A percentile compares a stretch with the other conserved stretches of the same genome.
These are phyloP conservation scores for Zaprionus vittiger DNA, from an alignment of 1,140 invertebrate species.

Conservation along the genomic window DNA sequence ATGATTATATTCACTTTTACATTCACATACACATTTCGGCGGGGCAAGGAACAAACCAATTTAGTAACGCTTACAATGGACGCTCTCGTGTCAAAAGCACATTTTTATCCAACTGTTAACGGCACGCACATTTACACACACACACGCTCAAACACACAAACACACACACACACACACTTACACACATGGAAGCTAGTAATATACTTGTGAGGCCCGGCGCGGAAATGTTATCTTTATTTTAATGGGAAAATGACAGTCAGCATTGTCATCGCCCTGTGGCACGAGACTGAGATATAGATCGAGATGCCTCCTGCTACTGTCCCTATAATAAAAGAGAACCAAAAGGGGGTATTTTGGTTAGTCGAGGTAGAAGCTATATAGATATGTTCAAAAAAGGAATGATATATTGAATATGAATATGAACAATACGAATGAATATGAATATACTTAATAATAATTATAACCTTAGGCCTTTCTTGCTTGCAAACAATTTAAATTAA, in stretches of 20 bases:
- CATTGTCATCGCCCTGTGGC: slow-evolving; percentile 19
- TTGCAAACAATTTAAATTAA: no score
- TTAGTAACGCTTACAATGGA: slow-evolving; percentile 75
- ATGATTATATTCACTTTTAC: slow-evolving; percentile 24
- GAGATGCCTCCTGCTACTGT: background rate
- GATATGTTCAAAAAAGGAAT: background rate
- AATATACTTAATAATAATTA: no score
- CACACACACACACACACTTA: slow-evolving; percentile 29
- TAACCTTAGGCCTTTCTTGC: no score
- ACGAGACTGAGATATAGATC: background rate
- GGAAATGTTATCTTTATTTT: slow-evolving; percentile 52
- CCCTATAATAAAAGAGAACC: background rate
- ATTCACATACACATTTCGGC: slow-evolving; percentile 22
- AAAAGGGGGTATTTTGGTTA: background rate
- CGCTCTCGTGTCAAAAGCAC: slow-evolving; percentile 79
- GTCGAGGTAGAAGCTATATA: background rate
- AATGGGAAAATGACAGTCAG: slow-evolving; percentile 17
- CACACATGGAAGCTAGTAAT: slow-evolving; percentile 16
- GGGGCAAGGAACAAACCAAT: slow-evolving; percentile 66
- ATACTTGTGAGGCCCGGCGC: slow-evolving; percentile 11
- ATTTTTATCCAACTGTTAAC: slow-evolving; percentile 64
- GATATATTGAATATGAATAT: background rate
- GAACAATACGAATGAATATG: no score
- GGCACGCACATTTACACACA: slow-evolving; percentile 32
- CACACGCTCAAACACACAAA: slow-evolving; percentile 5